Evolutionary conservation across 2,888 invertebrate genomes (phyloP), one percentile per base, ranked within the genome.

Genomic region (Tachina lurida): DNA sequence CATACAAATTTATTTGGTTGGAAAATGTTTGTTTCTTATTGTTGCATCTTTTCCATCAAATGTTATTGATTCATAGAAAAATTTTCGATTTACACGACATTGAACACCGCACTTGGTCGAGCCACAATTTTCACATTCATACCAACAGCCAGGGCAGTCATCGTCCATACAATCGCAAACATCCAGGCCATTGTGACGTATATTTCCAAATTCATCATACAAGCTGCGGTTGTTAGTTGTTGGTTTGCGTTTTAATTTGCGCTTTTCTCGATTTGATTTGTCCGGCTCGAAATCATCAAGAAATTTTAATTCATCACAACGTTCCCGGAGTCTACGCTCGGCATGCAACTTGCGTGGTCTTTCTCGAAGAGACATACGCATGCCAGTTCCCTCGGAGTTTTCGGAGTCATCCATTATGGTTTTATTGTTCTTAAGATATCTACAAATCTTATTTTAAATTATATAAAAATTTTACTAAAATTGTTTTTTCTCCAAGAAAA

Each of bases 111-210:
- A 97, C 91, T 96, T 97, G 39, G 93, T 93, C 0, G 96, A 96
- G 22, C 92, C 93, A 90, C 97, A 97, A 90, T 95, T 95, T 7
- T 94, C 91, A 89, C 97, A 97, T 2, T 96, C 95, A 90, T 96
- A 96, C 93, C 97, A 97, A 91, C 98, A 98, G 0, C 98, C 98
- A 0, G 95, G 93, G 89, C 98, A 98, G 13, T 94, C 93, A 54
- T 94, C 94, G 88, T 95, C 95, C 87, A 98, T 93, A 90, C 98
- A 98, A 91, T 98, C 98, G 89, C 98, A 98, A 13, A 97, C 89
- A 92, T 98, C 96, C 88, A 94, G 92, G 2, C 95, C 95, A 41
- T 94, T 94, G 17, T 93, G 92, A 31, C 95, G 93, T 87, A 96
- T 94, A 49, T 94, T 93, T 0, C 97, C 97, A 75, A 93, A 94